These are phyloP conservation scores for Ammodytes dubius DNA, from an alignment of 2,113 vertebrate genomes.

Conservation along the genomic window DNA sequence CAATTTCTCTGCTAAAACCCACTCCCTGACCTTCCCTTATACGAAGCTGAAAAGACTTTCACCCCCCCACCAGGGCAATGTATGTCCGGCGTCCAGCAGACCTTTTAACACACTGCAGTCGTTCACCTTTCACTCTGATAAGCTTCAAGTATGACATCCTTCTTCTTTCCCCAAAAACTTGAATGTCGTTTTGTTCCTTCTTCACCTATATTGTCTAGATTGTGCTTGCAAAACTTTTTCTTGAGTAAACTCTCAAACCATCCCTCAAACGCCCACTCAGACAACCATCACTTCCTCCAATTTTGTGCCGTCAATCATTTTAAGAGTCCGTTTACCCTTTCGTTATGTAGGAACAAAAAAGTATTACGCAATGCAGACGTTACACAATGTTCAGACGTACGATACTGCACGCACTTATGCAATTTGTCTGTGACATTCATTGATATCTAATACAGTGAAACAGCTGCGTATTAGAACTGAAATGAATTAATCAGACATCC, in stretches of 20 bases:
- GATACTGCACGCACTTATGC: neutral
- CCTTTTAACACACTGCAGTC: neutral
- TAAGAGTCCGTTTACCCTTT: neutral
- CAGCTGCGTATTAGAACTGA: conserved; percentile 6
- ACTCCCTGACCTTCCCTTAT: neutral
- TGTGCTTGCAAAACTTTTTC: neutral
- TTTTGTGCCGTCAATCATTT: conserved; percentile 9
- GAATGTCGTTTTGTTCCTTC: neutral
- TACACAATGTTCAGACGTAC: neutral
- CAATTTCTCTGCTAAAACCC: neutral
- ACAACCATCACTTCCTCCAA: neutral
- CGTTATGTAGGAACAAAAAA: neutral
- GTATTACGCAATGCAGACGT: neutral
- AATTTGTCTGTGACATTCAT: neutral
- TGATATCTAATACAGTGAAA: conserved; percentile 17
- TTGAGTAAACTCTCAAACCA: neutral
- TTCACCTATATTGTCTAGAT: neutral
- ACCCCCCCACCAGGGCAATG: neutral
- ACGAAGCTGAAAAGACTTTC: neutral
- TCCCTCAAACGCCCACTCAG: neutral
- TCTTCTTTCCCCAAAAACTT: neutral
- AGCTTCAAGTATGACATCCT: neutral
- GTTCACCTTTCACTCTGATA: neutral
- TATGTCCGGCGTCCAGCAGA: neutral
- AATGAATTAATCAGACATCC: neutral